These are phyloP conservation scores for Hirtodrosophila alboralis DNA, from an alignment of 2,888 invertebrate species.

Conservation along the genomic window DNA sequence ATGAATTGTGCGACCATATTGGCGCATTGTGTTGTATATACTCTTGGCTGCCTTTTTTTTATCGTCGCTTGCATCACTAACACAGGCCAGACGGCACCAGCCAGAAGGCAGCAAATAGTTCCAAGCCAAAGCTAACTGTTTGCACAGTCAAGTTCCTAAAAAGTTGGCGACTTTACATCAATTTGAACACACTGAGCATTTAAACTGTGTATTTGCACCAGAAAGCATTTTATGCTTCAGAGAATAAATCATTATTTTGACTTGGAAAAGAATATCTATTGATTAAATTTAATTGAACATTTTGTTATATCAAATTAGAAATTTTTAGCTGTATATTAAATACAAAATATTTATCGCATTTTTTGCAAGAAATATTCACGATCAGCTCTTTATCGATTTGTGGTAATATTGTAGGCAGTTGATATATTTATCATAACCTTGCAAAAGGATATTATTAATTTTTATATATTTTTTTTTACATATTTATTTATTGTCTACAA, in stretches of 20 bases:
- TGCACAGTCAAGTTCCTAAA: conserved; percentile 44
- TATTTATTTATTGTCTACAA: too few species aligned
- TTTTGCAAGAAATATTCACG: too few species aligned
- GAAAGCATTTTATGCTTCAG: conserved; percentile 42
- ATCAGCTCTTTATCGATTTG: too few species aligned
- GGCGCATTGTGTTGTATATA: conserved; percentile 63
- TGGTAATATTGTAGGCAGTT: too few species aligned
- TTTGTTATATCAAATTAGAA: too few species aligned
- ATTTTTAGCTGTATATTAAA: too few species aligned
- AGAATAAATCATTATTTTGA: conserved; percentile 35
- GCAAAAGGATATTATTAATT: too few species aligned
- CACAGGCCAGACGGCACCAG: conserved; percentile 19
- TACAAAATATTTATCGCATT: too few species aligned
- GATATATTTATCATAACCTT: too few species aligned
- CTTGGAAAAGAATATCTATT: background rate
- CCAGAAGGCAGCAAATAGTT: conserved; percentile 3
- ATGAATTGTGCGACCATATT: conserved; percentile 63
- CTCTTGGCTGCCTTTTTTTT: conserved; percentile 46
- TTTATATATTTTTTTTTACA: too few species aligned
- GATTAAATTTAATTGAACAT: too few species aligned
- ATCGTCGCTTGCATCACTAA: conserved; percentile 55
- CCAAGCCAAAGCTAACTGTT: conserved; percentile 23
- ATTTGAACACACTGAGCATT: conserved; percentile 17
- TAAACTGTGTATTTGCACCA: conserved; percentile 26
- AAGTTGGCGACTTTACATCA: conserved; percentile 48